Evolutionary conservation across 2,113 vertebrate genomes (phyloP).

Genomic region (Empidonax alnorum): DNA sequence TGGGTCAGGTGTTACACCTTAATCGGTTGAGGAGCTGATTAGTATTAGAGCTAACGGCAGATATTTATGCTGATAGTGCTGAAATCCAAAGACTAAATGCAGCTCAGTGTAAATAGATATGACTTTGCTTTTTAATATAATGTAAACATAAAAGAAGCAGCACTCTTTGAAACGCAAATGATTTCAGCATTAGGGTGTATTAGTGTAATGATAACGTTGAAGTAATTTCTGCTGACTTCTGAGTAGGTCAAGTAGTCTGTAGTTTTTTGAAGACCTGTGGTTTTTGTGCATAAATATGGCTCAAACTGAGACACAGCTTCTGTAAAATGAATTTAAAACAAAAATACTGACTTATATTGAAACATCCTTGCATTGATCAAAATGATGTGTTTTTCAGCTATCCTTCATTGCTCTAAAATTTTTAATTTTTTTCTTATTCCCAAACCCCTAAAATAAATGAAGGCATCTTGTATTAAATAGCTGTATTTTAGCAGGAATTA

Average conservation of each 20-base stretch:
- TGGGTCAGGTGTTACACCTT: neutral
- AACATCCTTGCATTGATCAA: neutral
- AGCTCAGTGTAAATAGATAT: neutral
- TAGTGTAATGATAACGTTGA: neutral
- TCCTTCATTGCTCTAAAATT: neutral
- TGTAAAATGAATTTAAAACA: neutral
- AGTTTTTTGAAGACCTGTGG: neutral
- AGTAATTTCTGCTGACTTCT: neutral
- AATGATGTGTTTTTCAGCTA: neutral
- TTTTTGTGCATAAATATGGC: neutral
- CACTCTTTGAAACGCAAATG: neutral
- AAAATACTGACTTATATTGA: neutral
- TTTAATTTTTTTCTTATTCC: neutral
- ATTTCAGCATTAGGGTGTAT: neutral
- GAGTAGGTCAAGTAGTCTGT: neutral
- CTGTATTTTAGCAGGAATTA: constrained; percentile 45
- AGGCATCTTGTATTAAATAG: neutral
- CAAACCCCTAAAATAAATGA: neutral
- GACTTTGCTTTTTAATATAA: neutral
- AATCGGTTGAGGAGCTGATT: neutral
- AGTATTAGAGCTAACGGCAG: neutral
- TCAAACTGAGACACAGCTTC: neutral
- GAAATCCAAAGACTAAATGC: neutral
- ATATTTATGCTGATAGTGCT: neutral
- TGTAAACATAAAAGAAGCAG: neutral